Percentiles rank a stretch among this genome's conserved stretches.
These are phyloP conservation scores for Columbina picui DNA, from an alignment of 2,113 vertebrate species.

Conservation along the genomic window DNA sequence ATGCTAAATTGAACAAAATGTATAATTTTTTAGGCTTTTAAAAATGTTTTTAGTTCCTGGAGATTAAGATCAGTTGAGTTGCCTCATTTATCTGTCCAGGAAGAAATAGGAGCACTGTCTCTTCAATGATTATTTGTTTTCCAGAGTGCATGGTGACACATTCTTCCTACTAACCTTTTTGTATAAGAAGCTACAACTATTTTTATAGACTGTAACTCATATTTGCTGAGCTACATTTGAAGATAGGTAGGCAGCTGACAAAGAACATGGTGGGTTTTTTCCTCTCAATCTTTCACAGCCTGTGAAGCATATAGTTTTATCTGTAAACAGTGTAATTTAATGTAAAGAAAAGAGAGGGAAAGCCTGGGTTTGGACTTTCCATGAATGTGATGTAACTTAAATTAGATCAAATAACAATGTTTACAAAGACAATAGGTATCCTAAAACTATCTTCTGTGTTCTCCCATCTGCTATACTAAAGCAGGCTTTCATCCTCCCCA, in stretches of 20 bases:
- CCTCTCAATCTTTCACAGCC: not conserved
- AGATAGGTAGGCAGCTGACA: not conserved
- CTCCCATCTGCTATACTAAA: constrained; percentile 16
- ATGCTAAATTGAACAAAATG: not conserved
- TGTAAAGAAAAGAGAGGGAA: not conserved
- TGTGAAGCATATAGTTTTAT: not conserved
- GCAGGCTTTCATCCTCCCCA: not conserved
- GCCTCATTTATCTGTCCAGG: not conserved
- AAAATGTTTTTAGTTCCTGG: not conserved
- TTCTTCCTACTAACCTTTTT: not conserved
- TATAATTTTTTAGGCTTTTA: not conserved
- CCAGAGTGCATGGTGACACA: not conserved
- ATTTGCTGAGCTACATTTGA: not conserved
- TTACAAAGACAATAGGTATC: not conserved
- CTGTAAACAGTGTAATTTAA: not conserved
- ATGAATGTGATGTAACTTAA: not conserved
- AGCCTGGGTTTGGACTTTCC: not conserved
- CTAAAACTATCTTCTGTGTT: not conserved
- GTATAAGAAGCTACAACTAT: not conserved
- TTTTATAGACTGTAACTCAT: not conserved
- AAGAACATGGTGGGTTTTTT: not conserved
- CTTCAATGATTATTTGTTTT: not conserved
- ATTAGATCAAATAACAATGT: constrained; percentile 9
- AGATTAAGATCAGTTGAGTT: not conserved
- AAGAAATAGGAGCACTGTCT: not conserved